Conservation (phyloP, 2,888 invertebrate genomes). For the Mystacides longicornis region DNA sequence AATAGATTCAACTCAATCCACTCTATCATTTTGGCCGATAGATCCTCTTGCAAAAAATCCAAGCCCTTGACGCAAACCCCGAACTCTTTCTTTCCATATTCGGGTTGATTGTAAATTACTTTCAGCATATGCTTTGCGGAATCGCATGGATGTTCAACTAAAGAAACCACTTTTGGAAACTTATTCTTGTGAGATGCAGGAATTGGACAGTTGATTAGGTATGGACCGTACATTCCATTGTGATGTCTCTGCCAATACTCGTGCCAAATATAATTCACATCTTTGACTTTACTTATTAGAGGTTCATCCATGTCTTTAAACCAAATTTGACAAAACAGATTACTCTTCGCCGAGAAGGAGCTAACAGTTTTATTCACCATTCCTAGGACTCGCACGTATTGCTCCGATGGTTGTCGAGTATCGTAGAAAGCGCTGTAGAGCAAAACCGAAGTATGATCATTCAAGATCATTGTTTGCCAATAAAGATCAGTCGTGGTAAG, state of each 20-base stretch:
- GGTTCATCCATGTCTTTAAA: slow-evolving; percentile 77
- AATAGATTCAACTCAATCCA: slow-evolving; percentile 84
- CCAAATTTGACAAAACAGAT: slow-evolving; percentile 84
- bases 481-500: slow-evolving; percentile 8
- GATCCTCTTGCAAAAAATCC: slow-evolving; percentile 77
- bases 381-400: slow-evolving; percentile 73
- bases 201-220: slow-evolving; percentile 80
- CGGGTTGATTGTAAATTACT: slow-evolving; percentile 72
- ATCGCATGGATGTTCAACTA: slow-evolving; percentile 79
- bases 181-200: slow-evolving; percentile 66
- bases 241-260: slow-evolving; percentile 91
- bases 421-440: slow-evolving; percentile 49
- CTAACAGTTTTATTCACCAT: slow-evolving; percentile 81
- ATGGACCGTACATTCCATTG: slow-evolving; percentile 84
- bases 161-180: slow-evolving; percentile 74
- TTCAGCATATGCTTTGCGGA: slow-evolving; percentile 76
- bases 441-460: background rate
- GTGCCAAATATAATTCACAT: slow-evolving; percentile 91
- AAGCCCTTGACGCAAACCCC: slow-evolving; percentile 91
- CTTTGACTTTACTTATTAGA: slow-evolving; percentile 67
- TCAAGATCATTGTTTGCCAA: slow-evolving; percentile 9
- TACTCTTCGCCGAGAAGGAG: slow-evolving; percentile 65
- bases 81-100: slow-evolving; percentile 64
- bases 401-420: slow-evolving; percentile 62
- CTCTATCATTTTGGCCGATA: slow-evolving; percentile 82